Evolutionary conservation across 2,888 invertebrate genomes (phyloP), one percentile per base, ranked within the genome.

Genomic region (Anthoptus insignis): DNA sequence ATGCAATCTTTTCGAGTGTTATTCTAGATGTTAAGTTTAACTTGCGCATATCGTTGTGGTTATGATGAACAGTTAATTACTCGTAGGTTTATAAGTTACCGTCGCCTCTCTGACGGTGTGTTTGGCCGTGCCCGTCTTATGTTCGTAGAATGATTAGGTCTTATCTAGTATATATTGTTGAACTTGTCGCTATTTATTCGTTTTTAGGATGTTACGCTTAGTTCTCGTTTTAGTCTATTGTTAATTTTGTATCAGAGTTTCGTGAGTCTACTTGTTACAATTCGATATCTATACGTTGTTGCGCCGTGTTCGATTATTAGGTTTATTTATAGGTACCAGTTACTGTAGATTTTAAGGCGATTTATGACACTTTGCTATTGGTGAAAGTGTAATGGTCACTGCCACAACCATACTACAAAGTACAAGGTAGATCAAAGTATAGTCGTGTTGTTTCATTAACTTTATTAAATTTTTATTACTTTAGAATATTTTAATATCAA

Each of bases 31-130:
- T 83, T 89, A 89, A 88, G 86, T 87, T 89, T 80, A 89, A 86
- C 81, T 78, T 87, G 82, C 84, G 88, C 89, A 92, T 91, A 92
- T 91, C 91, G 78, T 84, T 79, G 82, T 87, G 88, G 84, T 91
- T 87, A 88, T 89, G 83, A 87, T 82, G 80, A 80, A 78, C 78
- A 78, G 77, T 78, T 72, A 76, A 80, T 84, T 81, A 87, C 88
- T 89, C 86, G 86, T 92, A 92, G 86, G 71, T 84, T 67, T 81
- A 80, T 81, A 76, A 82, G 84, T 88, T 83, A 82, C 82, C 82
- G 78, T 61, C 53, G 45, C 22, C 16, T 52, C 72, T 72, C 72
- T 76, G 70, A 61, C 59, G 66, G 58, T 60, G 71, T 70, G 69
- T 73, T 72, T 74, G 13, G 84, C 85, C 86, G 87, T 86, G 86